Conservation (phyloP, 2,797 vertebrate species). For the Taeniopygia guttata region DNA sequence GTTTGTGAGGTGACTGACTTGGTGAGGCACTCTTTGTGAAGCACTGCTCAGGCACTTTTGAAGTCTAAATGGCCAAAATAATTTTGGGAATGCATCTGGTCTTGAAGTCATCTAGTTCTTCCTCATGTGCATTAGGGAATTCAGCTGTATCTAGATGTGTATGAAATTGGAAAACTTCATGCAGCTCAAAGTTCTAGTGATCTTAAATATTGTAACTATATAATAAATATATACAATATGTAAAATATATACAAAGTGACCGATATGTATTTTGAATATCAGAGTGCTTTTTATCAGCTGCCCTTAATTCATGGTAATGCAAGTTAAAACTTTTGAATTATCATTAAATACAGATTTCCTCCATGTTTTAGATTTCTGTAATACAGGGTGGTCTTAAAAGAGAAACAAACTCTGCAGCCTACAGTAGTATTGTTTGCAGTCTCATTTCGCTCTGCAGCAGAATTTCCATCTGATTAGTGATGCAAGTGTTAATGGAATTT, state of each 20-base stretch:
- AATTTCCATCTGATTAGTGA: neutral
- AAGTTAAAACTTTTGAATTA: neutral
- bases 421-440: neutral
- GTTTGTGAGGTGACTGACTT: neutral
- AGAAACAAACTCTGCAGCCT: neutral
- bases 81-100: neutral
- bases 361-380: neutral
- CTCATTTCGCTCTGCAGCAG: neutral
- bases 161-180: neutral
- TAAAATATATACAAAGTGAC: neutral
- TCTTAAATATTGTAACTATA: neutral
- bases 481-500: neutral
- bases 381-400: neutral
- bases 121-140: neutral
- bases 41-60: neutral
- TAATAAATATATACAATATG: neutral
- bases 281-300: neutral
- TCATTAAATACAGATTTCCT: neutral
- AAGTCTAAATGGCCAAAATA: neutral
- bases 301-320: neutral
- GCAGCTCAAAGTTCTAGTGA: neutral
- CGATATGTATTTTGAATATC: neutral
- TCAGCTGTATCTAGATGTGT: neutral
- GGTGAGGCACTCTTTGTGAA: neutral
- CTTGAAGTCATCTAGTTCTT: neutral